These are phyloP conservation scores for Phallusia fumigata DNA, from an alignment of 23 tunicate species.

Conservation along the genomic window DNA sequence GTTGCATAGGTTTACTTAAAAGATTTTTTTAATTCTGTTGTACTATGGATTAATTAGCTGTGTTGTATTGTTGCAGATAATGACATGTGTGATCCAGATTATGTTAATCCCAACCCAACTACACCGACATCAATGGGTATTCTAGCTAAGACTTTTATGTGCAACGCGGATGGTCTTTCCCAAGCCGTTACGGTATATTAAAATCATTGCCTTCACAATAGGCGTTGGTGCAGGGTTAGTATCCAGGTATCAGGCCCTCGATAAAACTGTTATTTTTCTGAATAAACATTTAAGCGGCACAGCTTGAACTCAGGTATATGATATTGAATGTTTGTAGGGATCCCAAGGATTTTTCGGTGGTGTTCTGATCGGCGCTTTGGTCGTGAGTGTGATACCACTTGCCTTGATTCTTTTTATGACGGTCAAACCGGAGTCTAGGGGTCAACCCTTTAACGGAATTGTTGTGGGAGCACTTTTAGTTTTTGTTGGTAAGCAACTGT, in stretches of 20 bases:
- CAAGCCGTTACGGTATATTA: slow-evolving; percentile 15
- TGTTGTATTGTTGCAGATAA: slow-evolving; percentile 22
- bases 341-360: slow-evolving; percentile 13
- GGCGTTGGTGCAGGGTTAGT: no score
- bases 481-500: no score
- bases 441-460: slow-evolving; percentile 13
- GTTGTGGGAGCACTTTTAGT: not conserved
- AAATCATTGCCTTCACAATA: not conserved
- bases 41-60: no score
- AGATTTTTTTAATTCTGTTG: no score
- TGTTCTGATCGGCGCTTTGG: slow-evolving; percentile 9
- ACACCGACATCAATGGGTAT: slow-evolving; percentile 3
- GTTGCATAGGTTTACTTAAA: no score
- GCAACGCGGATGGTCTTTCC: slow-evolving; percentile 32
- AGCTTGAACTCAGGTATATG: no score
- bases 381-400: slow-evolving; percentile 2
- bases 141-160: not conserved
- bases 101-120: not conserved
- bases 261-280: not conserved
- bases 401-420: slow-evolving; percentile 10
- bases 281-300: no score
- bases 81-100: slow-evolving; percentile 20
- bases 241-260: no score
- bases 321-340: not conserved
- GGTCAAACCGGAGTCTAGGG: slow-evolving; percentile 1